These are phyloP conservation scores for Ancistrus triradiatus DNA, from an alignment of 2,113 vertebrate genomes.

Conservation along the genomic window DNA sequence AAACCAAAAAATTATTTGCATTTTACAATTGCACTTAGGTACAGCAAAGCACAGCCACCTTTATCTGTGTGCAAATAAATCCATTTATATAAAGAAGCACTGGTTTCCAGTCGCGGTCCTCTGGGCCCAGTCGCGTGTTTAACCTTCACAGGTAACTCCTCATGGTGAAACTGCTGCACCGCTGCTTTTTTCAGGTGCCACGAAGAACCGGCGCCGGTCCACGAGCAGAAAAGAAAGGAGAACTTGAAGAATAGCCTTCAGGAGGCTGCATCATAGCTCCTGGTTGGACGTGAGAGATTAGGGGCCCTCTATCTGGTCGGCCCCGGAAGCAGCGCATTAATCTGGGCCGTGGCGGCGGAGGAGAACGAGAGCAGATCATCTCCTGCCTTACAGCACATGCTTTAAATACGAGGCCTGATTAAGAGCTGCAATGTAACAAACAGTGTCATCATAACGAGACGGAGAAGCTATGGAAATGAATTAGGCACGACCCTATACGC, in stretches of 20 bases:
- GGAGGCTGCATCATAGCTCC: slow-evolving; percentile 58
- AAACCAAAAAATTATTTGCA: too few species aligned
- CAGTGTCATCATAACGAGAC: too few species aligned
- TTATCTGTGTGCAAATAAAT: too few species aligned
- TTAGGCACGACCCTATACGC: too few species aligned
- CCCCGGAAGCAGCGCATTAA: slow-evolving; percentile 56
- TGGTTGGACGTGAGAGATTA: slow-evolving; percentile 60
- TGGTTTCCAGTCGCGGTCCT: too few species aligned
- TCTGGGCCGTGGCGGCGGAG: slow-evolving; percentile 60
- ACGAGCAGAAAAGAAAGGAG: slow-evolving; percentile 73
- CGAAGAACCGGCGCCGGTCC: slow-evolving; percentile 67
- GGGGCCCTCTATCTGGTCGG: slow-evolving; percentile 57
- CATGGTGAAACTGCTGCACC: slow-evolving; percentile 68
- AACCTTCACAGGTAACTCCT: slow-evolving; percentile 69
- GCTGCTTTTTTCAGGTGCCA: slow-evolving; percentile 69
- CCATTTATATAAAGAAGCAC: too few species aligned
- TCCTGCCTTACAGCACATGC: slow-evolving; percentile 9
- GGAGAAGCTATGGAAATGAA: too few species aligned
- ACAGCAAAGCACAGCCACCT: too few species aligned
- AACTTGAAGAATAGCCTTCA: slow-evolving; percentile 57
- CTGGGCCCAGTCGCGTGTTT: slow-evolving; percentile 61
- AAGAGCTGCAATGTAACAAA: too few species aligned
- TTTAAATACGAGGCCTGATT: too few species aligned
- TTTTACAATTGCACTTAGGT: too few species aligned
- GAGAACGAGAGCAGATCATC: slow-evolving; percentile 45